Percentiles rank a stretch among this genome's conserved stretches.
phyloP scores from a whole-genome alignment of 2,113 vertebrate genomes.

The Pachycephala philippinensis region DNA sequence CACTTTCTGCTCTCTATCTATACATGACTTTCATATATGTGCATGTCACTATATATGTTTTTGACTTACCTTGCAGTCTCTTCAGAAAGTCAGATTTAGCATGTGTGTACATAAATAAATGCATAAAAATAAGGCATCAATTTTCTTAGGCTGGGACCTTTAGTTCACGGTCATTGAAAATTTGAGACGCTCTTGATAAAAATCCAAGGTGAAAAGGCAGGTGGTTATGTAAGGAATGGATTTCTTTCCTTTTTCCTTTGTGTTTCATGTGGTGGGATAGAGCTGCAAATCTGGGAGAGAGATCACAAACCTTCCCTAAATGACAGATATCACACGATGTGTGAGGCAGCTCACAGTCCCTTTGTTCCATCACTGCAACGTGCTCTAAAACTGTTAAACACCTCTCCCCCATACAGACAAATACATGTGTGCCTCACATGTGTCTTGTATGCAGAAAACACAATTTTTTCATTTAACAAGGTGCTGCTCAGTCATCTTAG shows the following conservation, averaged over 20 bases:
- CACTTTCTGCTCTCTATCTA: not conserved
- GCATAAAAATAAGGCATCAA: not conserved
- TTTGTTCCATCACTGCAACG: rapidly evolving
- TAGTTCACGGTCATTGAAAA: not conserved
- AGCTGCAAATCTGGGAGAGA: not conserved
- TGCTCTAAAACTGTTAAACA: not conserved
- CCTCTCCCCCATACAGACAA: not conserved
- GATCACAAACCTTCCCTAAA: not conserved
- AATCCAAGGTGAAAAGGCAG: not conserved
- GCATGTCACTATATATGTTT: not conserved
- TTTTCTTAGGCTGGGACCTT: not conserved
- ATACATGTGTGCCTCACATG: rapidly evolving
- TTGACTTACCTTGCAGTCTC: not conserved
- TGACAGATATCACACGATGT: not conserved
- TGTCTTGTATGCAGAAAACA: not conserved
- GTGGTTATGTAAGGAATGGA: not conserved
- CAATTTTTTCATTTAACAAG: not conserved
- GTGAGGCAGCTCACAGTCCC: not conserved
- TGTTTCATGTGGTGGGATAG: not conserved
- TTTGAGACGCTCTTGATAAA: not conserved
- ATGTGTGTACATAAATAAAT: not conserved
- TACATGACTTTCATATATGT: not conserved
- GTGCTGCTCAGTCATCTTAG: not conserved
- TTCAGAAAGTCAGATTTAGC: not conserved
- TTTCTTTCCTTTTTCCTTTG: not conserved